Conservation (phyloP, 2,888 invertebrate genomes). For the Boloria euphrosyne region DNA sequence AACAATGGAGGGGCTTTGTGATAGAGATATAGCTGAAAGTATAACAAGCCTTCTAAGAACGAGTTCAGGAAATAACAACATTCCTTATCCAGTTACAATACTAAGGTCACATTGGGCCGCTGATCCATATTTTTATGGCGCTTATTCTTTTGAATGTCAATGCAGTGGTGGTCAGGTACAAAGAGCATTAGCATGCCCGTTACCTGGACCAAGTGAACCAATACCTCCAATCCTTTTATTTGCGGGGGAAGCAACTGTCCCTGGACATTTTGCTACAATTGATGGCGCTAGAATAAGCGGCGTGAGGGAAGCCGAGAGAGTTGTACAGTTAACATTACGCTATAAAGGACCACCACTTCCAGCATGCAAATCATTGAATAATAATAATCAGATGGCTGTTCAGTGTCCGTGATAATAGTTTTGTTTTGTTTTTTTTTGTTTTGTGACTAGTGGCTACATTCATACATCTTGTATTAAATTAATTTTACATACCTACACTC, state of each 20-base stretch:
- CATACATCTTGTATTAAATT: too few relatives aligned
- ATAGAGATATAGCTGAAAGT: conserved; percentile 85
- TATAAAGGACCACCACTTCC: conserved; percentile 73
- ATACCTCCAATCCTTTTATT: conserved; percentile 88
- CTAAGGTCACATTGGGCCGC: conserved; percentile 87
- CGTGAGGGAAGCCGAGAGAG: conserved; percentile 89
- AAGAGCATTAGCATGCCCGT: conserved; percentile 83
- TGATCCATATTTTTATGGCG: conserved; percentile 87
- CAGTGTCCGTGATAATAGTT: conserved; percentile 2
- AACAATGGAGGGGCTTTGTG: conserved; percentile 85
- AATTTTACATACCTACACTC: too few relatives aligned
- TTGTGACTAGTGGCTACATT: neutral
- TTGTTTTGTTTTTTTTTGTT: neutral
- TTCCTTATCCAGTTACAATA: conserved; percentile 86
- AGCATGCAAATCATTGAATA: conserved; percentile 6
- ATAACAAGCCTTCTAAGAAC: conserved; percentile 84
- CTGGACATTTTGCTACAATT: conserved; percentile 87
- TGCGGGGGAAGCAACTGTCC: conserved; percentile 91
- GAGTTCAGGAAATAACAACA: conserved; percentile 81
- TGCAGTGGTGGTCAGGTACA: conserved; percentile 60
- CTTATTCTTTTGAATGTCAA: conserved; percentile 84
- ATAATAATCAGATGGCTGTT: conserved; percentile 11
- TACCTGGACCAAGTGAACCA: conserved; percentile 83
- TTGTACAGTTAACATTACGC: conserved; percentile 83
- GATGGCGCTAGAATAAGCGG: conserved; percentile 91